These are phyloP conservation scores for Ophioninae sp. DNA, from an alignment of 2,888 invertebrate genomes.

Conservation along the genomic window DNA sequence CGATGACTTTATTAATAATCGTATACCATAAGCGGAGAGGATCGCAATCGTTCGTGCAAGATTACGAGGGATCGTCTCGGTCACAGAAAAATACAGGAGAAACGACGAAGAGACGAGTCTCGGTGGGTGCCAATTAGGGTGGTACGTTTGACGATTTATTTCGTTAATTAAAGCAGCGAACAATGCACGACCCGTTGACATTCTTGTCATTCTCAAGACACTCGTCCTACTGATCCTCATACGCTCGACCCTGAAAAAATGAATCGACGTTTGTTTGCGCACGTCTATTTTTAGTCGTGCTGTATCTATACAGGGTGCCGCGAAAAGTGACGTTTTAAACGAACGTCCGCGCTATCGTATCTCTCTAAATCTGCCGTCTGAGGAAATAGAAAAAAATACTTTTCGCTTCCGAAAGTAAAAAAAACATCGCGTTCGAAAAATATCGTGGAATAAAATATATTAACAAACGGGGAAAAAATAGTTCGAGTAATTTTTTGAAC, in stretches of 20 bases:
- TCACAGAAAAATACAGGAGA: slow-evolving; percentile 16
- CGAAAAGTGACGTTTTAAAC: too few species aligned
- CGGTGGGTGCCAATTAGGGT: slow-evolving; percentile 29
- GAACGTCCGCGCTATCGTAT: too few species aligned
- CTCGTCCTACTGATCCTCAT: slow-evolving; percentile 32
- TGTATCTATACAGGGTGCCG: too few species aligned
- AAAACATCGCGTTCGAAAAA: too few species aligned
- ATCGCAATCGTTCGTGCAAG: background rate
- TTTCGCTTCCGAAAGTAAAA: too few species aligned
- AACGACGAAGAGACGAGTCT: background rate
- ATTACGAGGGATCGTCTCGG: background rate
- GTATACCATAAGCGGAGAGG: background rate
- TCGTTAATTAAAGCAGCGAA: slow-evolving; percentile 40
- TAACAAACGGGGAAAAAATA: too few species aligned
- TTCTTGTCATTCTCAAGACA: slow-evolving; percentile 31
- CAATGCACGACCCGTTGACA: slow-evolving; percentile 13
- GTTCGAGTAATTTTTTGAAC: too few species aligned
- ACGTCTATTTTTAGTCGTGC: too few species aligned
- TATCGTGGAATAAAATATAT: too few species aligned
- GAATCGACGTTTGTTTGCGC: background rate
- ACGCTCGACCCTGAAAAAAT: slow-evolving; percentile 39
- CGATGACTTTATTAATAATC: slow-evolving; percentile 24
- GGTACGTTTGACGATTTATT: slow-evolving; percentile 24
- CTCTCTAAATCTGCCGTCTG: too few species aligned
- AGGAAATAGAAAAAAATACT: too few species aligned